Evolutionary conservation across 2,113 vertebrate genomes (phyloP).

Genomic region (Cyprichromis sp.): DNA sequence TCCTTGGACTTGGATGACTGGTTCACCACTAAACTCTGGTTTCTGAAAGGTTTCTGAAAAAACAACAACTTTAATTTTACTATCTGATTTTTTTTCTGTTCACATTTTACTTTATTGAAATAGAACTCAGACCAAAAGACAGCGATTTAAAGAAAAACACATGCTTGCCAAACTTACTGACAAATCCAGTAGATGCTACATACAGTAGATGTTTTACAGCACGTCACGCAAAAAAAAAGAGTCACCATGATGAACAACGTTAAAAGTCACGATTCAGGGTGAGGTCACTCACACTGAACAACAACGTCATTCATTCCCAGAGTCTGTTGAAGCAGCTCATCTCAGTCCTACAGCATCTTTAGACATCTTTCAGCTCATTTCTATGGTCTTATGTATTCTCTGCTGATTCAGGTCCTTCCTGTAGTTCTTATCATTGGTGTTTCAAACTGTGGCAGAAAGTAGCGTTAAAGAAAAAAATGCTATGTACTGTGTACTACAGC

Average conservation of each 20-base stretch:
- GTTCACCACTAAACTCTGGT: background rate
- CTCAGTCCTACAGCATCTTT: background rate
- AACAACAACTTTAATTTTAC: rapidly evolving
- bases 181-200: background rate
- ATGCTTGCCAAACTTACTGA: background rate
- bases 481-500: background rate
- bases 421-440: background rate
- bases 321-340: background rate
- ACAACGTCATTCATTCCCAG: background rate
- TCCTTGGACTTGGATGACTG: background rate
- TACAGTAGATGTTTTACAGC: background rate
- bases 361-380: background rate
- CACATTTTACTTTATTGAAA: background rate
- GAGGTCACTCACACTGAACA: background rate
- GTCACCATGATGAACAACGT: background rate
- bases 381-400: background rate
- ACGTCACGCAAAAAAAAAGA: background rate
- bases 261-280: background rate
- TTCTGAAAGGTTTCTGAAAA: background rate
- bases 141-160: background rate
- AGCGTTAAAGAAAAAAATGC: background rate
- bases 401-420: background rate
- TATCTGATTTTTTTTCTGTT: background rate
- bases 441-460: background rate
- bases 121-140: background rate